Percentiles rank a stretch among this genome's conserved stretches.
phyloP scores from a whole-genome alignment of 2,113 vertebrate species.

The Acrocephalus kingi region DNA sequence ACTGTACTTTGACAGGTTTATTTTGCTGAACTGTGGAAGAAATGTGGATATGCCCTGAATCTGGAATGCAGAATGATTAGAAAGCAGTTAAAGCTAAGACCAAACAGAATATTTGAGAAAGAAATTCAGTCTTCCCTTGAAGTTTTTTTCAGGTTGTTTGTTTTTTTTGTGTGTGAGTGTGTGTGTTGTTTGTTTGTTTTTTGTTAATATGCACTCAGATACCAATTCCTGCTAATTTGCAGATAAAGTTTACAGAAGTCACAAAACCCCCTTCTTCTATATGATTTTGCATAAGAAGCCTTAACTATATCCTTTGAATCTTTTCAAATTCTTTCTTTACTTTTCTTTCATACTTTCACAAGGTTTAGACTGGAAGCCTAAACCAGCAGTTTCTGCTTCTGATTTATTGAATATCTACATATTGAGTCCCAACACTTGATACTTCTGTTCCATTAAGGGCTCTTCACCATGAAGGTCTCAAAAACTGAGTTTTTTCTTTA shows the following conservation, averaged over 20 bases:
- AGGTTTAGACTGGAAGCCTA: neutral
- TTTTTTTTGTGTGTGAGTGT: too few species aligned
- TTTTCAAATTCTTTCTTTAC: neutral
- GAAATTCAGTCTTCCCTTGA: neutral
- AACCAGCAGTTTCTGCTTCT: neutral
- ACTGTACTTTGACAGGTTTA: neutral
- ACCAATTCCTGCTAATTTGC: neutral
- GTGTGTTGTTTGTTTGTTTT: neutral
- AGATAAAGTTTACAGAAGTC: neutral
- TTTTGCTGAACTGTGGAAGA: neutral
- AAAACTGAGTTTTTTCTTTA: neutral
- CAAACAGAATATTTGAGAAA: neutral
- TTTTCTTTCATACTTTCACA: neutral
- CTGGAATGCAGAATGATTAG: neutral
- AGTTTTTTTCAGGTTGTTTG: neutral
- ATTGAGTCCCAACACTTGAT: neutral
- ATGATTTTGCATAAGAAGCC: neutral
- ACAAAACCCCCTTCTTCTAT: neutral
- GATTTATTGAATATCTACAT: neutral
- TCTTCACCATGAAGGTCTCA: neutral
- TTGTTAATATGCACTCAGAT: neutral
- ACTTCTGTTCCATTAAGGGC: neutral
- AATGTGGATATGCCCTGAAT: neutral
- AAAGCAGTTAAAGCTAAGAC: neutral
- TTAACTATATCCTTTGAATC: neutral